Base-by-base conservation (phyloP, 2,113 vertebrate genomes). In the Mixornis gularis region DNA sequence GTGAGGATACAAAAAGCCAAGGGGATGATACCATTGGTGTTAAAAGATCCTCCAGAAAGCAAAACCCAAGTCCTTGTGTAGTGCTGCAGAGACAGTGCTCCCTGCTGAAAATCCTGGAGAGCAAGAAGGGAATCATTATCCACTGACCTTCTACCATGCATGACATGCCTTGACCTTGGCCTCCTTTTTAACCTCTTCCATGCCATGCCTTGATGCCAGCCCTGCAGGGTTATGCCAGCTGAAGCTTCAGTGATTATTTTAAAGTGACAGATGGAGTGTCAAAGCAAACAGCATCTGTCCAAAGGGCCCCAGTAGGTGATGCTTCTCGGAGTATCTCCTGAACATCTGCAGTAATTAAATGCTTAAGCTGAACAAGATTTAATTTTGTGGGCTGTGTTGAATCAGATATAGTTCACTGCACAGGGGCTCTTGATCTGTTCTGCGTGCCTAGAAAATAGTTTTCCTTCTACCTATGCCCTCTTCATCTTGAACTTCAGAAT, bases 281-380 rank as follows among this genome's bases (percentile, higher is more conserved):
- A 94, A 87, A 73, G 85, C 71, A 94, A 96, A 93, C 81, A 95
- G 79, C 96, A 96, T 94, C 94, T 96, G 95, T 95, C 95, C 95
- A 89, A 94, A 93, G 68, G 71, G 76, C 71, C 79, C 68, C 89
- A 60, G 89, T 91, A 96, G 92, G 81, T 94, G 92, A 87, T 49
- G 79, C 76, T 79, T 89, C 95, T 82, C 62, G 48, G 92, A 79
- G 32, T 85, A 80, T 60, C 92, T 95, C 87, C 79, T 80, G 81
- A 96, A 96, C 96, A 95, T 93, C 94, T 95, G 92, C 56, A 95
- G 74, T 66, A 93, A 95, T 96, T 94, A 92, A 93, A 90, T 83
- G 85, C 64, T 85, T 89, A 91, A 85, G 29, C 40, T 85, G 79
- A 87, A 92, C 78, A 92, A 87, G 92, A 89, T 91, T 93, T 87